Base-by-base conservation (phyloP, 2,888 invertebrate species). In the Epistrophe eligans region DNA sequence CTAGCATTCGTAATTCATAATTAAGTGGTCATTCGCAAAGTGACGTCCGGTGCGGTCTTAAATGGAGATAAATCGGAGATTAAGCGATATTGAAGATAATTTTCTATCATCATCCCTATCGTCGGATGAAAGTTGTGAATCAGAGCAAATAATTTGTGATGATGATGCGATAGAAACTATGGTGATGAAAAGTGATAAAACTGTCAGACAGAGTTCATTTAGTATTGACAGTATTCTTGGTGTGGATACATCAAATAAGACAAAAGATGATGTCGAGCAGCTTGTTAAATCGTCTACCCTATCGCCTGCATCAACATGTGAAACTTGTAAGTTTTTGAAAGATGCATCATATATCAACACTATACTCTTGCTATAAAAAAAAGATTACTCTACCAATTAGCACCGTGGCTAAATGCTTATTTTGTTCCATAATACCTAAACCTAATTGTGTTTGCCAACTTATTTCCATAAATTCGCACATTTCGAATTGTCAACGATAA, bases 191-290 rank as follows among this genome's bases (percentile, higher is more conserved):
- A 77, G 82, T 77, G 85, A 80, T 77, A 57, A 55, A 60, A 74
- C 50, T 66, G 52, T 28, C 15, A 76, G 84, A 88, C 88, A 88
- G 55, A 89, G 89, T 84, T 89, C 90, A 17, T 91, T 91, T 72
- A 91, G 90, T 66, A 91, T 91, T 60, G 91, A 91, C 45, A 90
- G 90, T 77, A 91, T 91, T 72, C 89, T 91, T 57, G 90, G 90
- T 66, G 88, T 90, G 48, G 84, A 89, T 38, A 85, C 81, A 50
- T n/a, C n/a, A n/a, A n/a, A n/a, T n/a, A 88, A 80, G 15, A 11
- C 66, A 24, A 60, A 50, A 45, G 40, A 57, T 57, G 76, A 24
- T 38, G 7, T 6, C 13, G 9, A 32, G 2, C 72, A 84, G 58
- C 76, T 77, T 40, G 67, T 79, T 13, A 88, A 88, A 19, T 71